A percentile compares a stretch with the other conserved stretches of the same genome.
Conservation (phyloP, 2,113 vertebrate genomes). For the Percopsis transmontana region DNA sequence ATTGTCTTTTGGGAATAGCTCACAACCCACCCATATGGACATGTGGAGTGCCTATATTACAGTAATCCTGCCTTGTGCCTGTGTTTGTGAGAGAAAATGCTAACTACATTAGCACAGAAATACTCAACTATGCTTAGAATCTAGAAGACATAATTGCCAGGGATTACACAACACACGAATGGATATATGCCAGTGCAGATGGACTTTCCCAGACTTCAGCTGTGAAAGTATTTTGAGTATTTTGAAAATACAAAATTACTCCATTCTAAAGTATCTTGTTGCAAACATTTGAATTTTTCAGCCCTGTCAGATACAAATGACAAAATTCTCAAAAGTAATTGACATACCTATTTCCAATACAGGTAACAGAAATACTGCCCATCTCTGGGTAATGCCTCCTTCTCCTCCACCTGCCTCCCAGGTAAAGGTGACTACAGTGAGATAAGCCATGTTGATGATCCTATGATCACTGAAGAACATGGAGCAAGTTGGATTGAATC, state of each 20-base stretch:
- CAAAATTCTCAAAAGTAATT: too few relatives aligned
- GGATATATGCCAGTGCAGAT: too few relatives aligned
- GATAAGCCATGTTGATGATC: background rate
- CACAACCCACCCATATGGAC: conserved; percentile 24
- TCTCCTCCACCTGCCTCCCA: background rate
- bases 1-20: conserved; percentile 41
- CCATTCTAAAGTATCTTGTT: too few relatives aligned
- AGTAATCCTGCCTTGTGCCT: conserved; percentile 29
- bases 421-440: conserved; percentile 2
- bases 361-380: too few relatives aligned
- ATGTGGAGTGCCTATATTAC: conserved; percentile 32
- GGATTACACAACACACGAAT: too few relatives aligned
- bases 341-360: too few relatives aligned
- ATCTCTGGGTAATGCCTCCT: background rate
- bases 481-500: conserved; percentile 15
- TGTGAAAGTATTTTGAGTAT: too few relatives aligned
- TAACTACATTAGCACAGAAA: background rate
- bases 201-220: too few relatives aligned
- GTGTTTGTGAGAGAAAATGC: conserved; percentile 7
- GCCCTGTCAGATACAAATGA: too few relatives aligned
- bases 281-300: too few relatives aligned
- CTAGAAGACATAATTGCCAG: background rate
- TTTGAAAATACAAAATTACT: too few relatives aligned
- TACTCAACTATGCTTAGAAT: background rate
- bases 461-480: background rate